Conservation (phyloP, 2,888 invertebrate species). For the Brachyopa scutellaris region DNA sequence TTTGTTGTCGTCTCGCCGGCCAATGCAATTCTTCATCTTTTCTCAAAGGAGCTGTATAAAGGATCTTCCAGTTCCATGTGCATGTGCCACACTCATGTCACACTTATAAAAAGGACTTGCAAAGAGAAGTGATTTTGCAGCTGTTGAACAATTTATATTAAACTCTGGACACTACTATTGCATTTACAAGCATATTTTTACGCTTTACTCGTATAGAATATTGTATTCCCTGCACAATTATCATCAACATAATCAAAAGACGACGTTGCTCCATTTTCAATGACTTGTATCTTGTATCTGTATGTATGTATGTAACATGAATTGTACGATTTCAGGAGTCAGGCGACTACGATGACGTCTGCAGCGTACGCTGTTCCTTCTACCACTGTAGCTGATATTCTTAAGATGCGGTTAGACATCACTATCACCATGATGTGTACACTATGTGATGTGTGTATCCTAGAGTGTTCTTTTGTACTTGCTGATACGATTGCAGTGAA, state of each 20-base stretch:
- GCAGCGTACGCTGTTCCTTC: neutral
- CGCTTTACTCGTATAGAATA: too few relatives aligned
- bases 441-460: neutral
- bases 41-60: slow-evolving; percentile 11
- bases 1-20: slow-evolving; percentile 36
- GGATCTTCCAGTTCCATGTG: neutral
- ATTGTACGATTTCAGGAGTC: slow-evolving; percentile 24
- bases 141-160: slow-evolving; percentile 10
- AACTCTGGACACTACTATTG: slow-evolving; percentile 16
- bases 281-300: too few relatives aligned
- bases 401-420: slow-evolving; percentile 29
- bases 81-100: slow-evolving; percentile 8
- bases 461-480: slow-evolving; percentile 32
- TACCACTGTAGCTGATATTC: slow-evolving; percentile 1
- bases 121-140: neutral
- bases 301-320: too few relatives aligned
- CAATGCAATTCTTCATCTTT: slow-evolving; percentile 52
- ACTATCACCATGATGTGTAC: slow-evolving; percentile 23
- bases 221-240: neutral
- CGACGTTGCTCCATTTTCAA: neutral
- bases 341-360: neutral
- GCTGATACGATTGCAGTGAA: slow-evolving; percentile 38
- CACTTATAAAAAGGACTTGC: neutral
- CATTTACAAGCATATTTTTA: slow-evolving; percentile 14
- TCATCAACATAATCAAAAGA: slow-evolving; percentile 18